Conservation (phyloP, 2,113 vertebrate species). For the Talpa occidentalis region DNA sequence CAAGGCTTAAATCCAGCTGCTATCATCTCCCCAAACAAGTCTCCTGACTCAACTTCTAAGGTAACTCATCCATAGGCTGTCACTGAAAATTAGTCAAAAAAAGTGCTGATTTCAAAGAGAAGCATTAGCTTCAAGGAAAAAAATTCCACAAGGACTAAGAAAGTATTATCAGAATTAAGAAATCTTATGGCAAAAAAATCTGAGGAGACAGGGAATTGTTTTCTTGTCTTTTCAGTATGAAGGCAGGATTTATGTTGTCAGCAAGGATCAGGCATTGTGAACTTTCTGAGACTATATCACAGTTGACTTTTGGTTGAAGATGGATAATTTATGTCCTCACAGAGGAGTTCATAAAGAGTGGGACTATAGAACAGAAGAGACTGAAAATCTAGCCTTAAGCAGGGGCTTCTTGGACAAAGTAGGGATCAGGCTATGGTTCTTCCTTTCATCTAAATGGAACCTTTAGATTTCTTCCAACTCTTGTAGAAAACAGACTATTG, state of each 20-base stretch:
- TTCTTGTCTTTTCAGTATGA: neutral
- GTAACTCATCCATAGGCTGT: neutral
- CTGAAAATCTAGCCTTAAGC: neutral
- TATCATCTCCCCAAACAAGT: neutral
- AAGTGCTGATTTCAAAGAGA: slow-evolving; percentile 13
- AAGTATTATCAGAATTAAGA: slow-evolving; percentile 37
- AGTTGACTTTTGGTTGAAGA: neutral
- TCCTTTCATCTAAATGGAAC: neutral
- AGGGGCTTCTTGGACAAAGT: neutral
- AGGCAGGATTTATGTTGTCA: slow-evolving; percentile 22
- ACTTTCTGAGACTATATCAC: slow-evolving; percentile 38
- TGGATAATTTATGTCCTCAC: neutral
- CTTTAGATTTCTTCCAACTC: neutral
- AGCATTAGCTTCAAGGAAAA: neutral
- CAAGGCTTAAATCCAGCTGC: neutral
- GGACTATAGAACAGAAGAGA: slow-evolving; percentile 2
- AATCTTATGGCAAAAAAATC: neutral
- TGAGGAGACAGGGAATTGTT: slow-evolving; percentile 22
- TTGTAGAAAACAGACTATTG: slow-evolving; percentile 28
- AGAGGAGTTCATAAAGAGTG: neutral
- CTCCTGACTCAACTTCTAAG: neutral
- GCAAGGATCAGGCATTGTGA: neutral
- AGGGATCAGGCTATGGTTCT: neutral
- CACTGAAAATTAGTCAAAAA: neutral
- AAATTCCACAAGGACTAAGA: neutral